Conservation (phyloP, 1,140 invertebrate species). For the Papilio helenus region DNA sequence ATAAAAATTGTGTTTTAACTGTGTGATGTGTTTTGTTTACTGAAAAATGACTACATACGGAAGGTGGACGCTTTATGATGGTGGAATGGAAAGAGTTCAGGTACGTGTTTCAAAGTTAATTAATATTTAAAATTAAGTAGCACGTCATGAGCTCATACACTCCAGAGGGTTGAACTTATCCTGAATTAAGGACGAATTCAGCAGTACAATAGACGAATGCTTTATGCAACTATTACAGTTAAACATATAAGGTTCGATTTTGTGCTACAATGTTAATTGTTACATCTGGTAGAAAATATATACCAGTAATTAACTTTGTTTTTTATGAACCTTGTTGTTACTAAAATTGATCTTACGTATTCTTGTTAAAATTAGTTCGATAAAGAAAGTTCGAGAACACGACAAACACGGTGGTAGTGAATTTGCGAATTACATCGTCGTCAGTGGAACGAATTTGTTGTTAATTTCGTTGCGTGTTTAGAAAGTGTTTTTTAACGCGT, state of each 20-base stretch:
- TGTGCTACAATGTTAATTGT: no score
- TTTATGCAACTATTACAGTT: no score
- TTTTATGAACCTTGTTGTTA: not conserved
- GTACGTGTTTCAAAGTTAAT: constrained; percentile 49
- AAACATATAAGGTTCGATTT: no score
- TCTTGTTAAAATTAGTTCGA: not conserved
- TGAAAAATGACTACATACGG: constrained; percentile 70
- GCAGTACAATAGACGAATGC: no score
- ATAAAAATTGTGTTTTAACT: constrained; percentile 28
- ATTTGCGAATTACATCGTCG: not conserved
- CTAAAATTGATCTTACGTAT: not conserved
- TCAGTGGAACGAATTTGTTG: constrained; percentile 19
- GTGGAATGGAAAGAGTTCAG: constrained; percentile 66
- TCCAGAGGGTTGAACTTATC: no score
- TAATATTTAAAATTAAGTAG: not conserved
- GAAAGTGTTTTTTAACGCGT: constrained; percentile 10
- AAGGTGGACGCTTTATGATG: constrained; percentile 75
- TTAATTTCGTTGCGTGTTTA: constrained; percentile 15
- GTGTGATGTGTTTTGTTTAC: constrained; percentile 43
- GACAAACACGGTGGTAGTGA: not conserved
- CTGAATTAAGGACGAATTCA: no score
- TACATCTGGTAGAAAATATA: no score
- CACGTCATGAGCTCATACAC: no score
- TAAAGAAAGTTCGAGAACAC: constrained; percentile 12
- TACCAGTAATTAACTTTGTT: no score